Base-by-base conservation (phyloP, 2,113 vertebrate species). In the Tapirus terrestris region DNA sequence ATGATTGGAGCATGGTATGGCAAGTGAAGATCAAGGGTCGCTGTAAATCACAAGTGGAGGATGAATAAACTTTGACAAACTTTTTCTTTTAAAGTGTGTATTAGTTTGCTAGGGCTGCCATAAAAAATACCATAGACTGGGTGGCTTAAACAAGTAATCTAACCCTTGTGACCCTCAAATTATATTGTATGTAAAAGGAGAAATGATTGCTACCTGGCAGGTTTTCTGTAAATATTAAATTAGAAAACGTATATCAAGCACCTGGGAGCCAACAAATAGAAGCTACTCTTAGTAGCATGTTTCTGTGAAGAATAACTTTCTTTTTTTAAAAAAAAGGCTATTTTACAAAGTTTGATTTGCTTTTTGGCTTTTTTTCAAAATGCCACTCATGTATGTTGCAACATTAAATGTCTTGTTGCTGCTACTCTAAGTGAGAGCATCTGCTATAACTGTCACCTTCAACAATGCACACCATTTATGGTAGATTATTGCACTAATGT, bases 141-240 rank as follows among this genome's bases (percentile, higher is more conserved):
- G 27, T 75, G 27, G 73, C 58, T 96, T 87, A 14, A 36, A 85
- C 25, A 87, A 75, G 20, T 51, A 48, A 58, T 21, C n/a, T 58
- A 72, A 80, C 25, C 56, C 39, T n/a, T 48, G 8, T 53, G 45
- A 68, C 3, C 14, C 68, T 89, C 89, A 48, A 75, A n/a, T 56
- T 45, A 36, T 43, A 56, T 61, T 63, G 53, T 56, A 11, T 63
- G n/a, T 16, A 77, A 83, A 87, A 68, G 27, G 23, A 53, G 9
- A 56, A 45, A 63, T n/a, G 60, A 5, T 84, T 61, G 4, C 11
- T 81, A 68, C 17, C 4, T 83, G 43, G 10, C 8, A 91, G 27
- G 18, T 61, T 79, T 94, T 79, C 63, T 94, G 6, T 72, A 83
- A 84, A 83, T 65, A 79, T 79, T 83, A 58, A 77, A 65, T 94